A percentile compares a stretch with the other conserved stretches of the same genome.
Conservation (phyloP, 2,113 vertebrate genomes). For the Isurus oxyrinchus region DNA sequence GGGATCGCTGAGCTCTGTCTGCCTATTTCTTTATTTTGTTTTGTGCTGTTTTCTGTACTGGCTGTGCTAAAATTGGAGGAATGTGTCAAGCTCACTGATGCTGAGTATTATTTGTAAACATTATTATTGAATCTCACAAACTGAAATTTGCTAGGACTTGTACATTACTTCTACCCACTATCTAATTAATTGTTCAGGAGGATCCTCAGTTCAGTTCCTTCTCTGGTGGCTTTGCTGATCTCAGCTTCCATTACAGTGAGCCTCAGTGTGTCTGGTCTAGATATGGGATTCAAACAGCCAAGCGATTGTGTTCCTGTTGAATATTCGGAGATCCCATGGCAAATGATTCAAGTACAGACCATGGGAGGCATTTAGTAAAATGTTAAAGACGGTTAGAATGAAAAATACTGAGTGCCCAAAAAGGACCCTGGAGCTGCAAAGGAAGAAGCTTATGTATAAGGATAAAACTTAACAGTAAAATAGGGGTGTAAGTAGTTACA, state of each 20-base stretch:
- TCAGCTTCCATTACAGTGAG: neutral
- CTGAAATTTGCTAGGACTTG: neutral
- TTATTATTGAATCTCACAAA: neutral
- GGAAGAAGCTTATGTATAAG: no score
- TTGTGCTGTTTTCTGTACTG: neutral
- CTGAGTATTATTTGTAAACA: neutral
- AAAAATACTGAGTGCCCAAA: no score
- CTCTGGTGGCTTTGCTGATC: neutral
- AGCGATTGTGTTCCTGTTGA: no score
- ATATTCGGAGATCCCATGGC: no score
- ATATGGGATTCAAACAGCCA: neutral
- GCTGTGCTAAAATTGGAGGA: neutral
- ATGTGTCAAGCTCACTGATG: neutral
- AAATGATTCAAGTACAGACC: no score
- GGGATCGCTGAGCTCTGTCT: no score
- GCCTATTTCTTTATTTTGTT: neutral
- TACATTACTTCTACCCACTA: neutral
- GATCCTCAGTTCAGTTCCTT: neutral
- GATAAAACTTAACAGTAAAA: no score
- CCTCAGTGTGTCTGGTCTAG: neutral
- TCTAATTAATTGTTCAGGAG: neutral
- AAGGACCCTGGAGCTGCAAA: no score
- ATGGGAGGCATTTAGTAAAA: no score
- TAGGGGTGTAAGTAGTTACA: no score
- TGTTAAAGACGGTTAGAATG: no score